Conservation (phyloP, 2,888 invertebrate genomes). For the Acrocyrtus sp. region DNA sequence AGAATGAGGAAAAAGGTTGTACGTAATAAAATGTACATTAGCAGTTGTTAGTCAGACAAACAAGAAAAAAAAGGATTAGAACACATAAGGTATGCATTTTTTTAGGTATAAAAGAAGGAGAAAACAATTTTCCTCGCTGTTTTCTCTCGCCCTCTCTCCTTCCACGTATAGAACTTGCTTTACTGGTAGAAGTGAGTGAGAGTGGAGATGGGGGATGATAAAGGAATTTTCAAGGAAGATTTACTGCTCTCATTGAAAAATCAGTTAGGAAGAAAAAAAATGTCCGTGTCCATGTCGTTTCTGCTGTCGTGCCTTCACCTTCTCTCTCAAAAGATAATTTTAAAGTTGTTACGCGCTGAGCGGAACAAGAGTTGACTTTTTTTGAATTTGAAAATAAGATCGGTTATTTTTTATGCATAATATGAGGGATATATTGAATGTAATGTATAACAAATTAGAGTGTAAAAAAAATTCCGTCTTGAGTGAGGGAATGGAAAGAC, state of each 20-base stretch:
- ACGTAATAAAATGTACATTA: conserved; percentile 49
- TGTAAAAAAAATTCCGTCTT: too few species aligned
- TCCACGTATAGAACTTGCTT: neutral
- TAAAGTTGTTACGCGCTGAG: conserved; percentile 2
- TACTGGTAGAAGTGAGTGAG: conserved; percentile 1
- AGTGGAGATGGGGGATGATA: conserved; percentile 27
- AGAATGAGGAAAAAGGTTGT: conserved; percentile 30
- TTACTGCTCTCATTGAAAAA: conserved; percentile 53
- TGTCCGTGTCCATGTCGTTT: conserved; percentile 45
- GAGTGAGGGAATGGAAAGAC: conserved; percentile 9
- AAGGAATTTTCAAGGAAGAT: conserved; percentile 46
- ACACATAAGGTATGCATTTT: conserved; percentile 46
- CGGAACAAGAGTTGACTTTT: neutral
- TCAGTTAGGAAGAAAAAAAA: conserved; percentile 46
- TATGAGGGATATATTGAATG: conserved; percentile 37
- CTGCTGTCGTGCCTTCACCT: too few species aligned
- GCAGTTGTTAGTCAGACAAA: conserved; percentile 50
- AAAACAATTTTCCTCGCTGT: conserved; percentile 32
- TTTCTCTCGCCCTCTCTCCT: conserved; percentile 14
- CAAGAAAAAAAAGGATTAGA: conserved; percentile 39
- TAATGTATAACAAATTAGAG: conserved; percentile 46
- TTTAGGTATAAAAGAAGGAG: conserved; percentile 24
- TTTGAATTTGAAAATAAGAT: conserved; percentile 29
- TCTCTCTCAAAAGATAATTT: conserved; percentile 4
- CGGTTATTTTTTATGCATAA: too few species aligned